These are phyloP conservation scores for western clawed frog (Xenopus tropicalis) DNA, from an alignment of 2,113 vertebrate species.

Conservation along the genomic window UCB_Xtro_10.0 CM004443.2:31978501-31979000, in stretches of 20 bases:
- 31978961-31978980: constrained; percentile 87
- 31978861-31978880: constrained; percentile 65
- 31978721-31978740: constrained; percentile 49
- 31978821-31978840: constrained; percentile 78
- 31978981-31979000: constrained; percentile 82
- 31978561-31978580: neutral
- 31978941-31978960: constrained; percentile 76
- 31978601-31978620: neutral
- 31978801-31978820: constrained; percentile 62
- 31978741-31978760: constrained; percentile 80
- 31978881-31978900: constrained; percentile 62
- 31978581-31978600: neutral
- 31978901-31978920: constrained; percentile 76
- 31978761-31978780: constrained; percentile 66
- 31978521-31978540: neutral
- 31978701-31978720: constrained; percentile 49
- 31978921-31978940: constrained; percentile 84
- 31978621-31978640: neutral
- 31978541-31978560: neutral
- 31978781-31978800: constrained; percentile 66
- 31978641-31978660: constrained; percentile 19
- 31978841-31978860: constrained; percentile 71
- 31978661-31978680: constrained; percentile 13
- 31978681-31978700: constrained; percentile 43
- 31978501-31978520: too few species aligned